phyloP scores from a whole-genome alignment of 1,140 invertebrate species.

The Araneus ventricosus region DNA sequence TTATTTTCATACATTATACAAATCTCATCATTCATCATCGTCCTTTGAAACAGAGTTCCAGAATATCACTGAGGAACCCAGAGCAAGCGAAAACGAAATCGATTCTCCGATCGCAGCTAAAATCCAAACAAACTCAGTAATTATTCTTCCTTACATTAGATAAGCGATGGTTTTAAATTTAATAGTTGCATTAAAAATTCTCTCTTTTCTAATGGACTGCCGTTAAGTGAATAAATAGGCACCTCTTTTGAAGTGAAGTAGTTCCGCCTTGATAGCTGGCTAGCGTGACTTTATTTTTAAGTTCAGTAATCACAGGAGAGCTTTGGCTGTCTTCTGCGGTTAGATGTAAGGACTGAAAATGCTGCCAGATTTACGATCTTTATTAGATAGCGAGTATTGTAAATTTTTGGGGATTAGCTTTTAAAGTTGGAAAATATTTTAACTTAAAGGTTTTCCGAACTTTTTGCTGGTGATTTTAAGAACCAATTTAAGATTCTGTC shows the following conservation, averaged over 20 bases:
- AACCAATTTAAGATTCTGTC: no score
- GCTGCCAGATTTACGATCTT: slow-evolving; percentile 2
- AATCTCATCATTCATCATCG: not conserved
- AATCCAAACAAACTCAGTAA: not conserved
- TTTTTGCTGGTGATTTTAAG: not conserved
- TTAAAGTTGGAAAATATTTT: not conserved
- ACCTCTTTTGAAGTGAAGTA: not conserved
- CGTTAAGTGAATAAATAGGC: not conserved
- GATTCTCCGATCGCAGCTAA: not conserved
- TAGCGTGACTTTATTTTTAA: slow-evolving; percentile 34
- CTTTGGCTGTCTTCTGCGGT: not conserved
- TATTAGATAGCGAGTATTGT: not conserved
- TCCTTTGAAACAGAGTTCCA: not conserved
- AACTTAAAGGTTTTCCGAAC: not conserved
- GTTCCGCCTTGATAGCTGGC: not conserved
- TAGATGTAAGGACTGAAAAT: not conserved
- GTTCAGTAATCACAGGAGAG: not conserved
- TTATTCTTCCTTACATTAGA: not conserved
- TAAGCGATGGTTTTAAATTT: slow-evolving; percentile 1
- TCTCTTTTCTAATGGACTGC: slow-evolving; percentile 1
- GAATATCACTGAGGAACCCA: not conserved
- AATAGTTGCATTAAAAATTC: not conserved
- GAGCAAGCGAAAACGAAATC: not conserved
- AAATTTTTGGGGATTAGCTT: not conserved
- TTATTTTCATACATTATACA: not conserved